A percentile compares a stretch with the other conserved stretches of the same genome.
Conservation (phyloP, 2,113 vertebrate genomes). For the Haemorhous mexicanus region DNA sequence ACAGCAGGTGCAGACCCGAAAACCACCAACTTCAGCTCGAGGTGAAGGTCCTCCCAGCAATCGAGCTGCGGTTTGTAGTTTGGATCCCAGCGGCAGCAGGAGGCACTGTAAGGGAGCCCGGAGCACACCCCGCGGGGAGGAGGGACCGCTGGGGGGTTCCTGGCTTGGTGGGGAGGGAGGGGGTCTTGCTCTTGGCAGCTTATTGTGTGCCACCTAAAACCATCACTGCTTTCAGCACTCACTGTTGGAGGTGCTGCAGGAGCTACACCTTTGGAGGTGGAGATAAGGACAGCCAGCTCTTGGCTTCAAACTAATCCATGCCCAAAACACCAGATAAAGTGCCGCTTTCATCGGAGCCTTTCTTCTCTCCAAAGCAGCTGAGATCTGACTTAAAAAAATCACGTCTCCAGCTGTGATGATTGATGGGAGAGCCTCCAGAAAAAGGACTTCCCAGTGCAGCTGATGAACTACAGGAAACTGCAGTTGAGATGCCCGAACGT, state of each 20-base stretch:
- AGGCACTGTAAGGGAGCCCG: accelerated
- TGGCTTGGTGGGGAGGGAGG: neutral
- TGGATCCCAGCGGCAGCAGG: neutral
- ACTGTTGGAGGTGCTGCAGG: neutral
- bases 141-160: neutral
- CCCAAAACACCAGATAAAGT: neutral
- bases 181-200: neutral
- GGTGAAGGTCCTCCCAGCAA: neutral
- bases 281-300: neutral
- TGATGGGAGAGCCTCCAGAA: neutral
- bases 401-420: neutral
- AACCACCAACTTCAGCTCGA: neutral
- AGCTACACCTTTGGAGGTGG: neutral
- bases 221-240: neutral
- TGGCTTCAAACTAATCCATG: neutral
- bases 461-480: neutral
- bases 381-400: neutral
- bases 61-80: neutral
- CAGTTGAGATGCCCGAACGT: neutral
- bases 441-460: neutral
- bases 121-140: accelerated
- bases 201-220: neutral
- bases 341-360: neutral
- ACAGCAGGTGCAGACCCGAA: neutral
- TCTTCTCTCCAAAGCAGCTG: neutral